Base-by-base conservation (phyloP, 2,888 invertebrate genomes). In the Yponomeuta cagnagella region DNA sequence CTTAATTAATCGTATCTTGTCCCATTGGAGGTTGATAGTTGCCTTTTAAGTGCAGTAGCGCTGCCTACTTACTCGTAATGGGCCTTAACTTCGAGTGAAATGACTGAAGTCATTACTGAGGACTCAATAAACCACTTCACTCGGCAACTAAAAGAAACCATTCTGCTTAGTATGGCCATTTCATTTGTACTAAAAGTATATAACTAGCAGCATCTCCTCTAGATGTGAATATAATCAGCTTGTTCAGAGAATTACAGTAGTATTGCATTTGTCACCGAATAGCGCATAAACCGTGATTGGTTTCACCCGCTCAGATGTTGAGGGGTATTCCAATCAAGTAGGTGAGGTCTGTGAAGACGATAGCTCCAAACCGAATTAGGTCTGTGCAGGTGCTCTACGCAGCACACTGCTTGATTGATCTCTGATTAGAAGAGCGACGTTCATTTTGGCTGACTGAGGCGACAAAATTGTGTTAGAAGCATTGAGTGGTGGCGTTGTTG, bases 231-330 rank as follows among this genome's bases (percentile, higher is more conserved):
- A 65, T 65, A 65, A 65, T 4, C 30, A 65, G 31, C 65, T 31
- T 31, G 65, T 65, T 65, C 31, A 31, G 31, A 30, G 31, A 65
- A 33, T 33, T 10, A 65, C 30, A 65, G 31, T 64, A 33, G 65
- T 33, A 31, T 31, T 65, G 33, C 65, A 30, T 23, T 76, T 73
- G 75, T 78, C 77, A 75, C 75, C 75, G 72, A 71, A 63, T 70
- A 75, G 75, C 77, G 78, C 80, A 80, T 84, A 82, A 83, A 85
- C 80, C 82, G 80, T 83, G 83, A 87, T 85, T 84, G 82, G 82
- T 86, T 83, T 79, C 82, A 80, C 79, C 75, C 77, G 81, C 81
- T 78, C 80, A 75, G 80, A 80, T 83, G 81, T 70, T 15, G 70
- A 68, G 65, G 68, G 68, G 72, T 68, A 71, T 72, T 72, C 72